These are phyloP conservation scores for Ormyrus thymus DNA, from an alignment of 2,888 invertebrate species.

Conservation along the genomic window DNA sequence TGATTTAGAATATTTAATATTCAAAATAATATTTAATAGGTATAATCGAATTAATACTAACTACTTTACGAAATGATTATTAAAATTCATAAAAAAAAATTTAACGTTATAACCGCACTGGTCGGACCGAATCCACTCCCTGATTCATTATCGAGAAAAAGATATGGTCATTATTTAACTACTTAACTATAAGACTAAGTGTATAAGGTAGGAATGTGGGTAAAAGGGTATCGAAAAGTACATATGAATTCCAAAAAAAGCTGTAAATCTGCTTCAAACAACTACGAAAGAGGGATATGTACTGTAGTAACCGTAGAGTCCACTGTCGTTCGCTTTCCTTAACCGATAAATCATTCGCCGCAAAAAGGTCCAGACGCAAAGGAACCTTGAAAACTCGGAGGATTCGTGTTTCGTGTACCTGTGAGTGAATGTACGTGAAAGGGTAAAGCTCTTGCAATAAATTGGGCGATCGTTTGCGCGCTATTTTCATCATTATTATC, in stretches of 20 bases:
- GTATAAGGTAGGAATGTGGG: constrained; percentile 27
- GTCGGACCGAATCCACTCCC: neutral
- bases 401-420: constrained; percentile 19
- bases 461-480: constrained; percentile 20
- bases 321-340: constrained; percentile 15
- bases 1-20: neutral
- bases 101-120: neutral
- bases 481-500: constrained; percentile 1
- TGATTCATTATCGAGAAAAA: constrained; percentile 28
- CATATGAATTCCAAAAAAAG: constrained; percentile 51
- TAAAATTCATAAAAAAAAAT: no score
- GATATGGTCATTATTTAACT: constrained; percentile 38
- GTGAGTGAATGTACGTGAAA: constrained; percentile 20
- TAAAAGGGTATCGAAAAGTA: constrained; percentile 47
- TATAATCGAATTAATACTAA: no score
- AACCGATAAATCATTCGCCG: constrained; percentile 29
- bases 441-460: constrained; percentile 40
- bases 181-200: constrained; percentile 29
- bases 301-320: constrained; percentile 20
- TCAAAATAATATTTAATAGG: neutral
- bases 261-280: constrained; percentile 28
- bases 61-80: no score
- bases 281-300: constrained; percentile 44
- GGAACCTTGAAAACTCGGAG: constrained; percentile 40
- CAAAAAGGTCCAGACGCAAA: constrained; percentile 24